Conservation (phyloP, 1,140 invertebrate genomes). For the Galleria mellonella region DNA sequence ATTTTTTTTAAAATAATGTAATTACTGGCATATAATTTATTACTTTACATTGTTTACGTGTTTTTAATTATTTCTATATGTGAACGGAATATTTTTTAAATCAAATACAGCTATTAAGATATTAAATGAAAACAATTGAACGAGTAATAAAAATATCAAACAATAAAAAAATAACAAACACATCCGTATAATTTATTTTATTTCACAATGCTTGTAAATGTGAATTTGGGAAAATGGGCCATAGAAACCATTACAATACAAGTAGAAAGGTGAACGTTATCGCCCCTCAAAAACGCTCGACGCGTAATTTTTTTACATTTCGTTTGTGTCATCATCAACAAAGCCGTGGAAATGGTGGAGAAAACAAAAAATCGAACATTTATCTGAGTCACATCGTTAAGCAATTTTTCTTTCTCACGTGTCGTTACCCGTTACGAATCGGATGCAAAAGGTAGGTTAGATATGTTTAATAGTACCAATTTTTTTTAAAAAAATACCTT, state of each 20-base stretch:
- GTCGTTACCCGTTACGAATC: too few species aligned
- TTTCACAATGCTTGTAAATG: neutral
- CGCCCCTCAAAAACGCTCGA: neutral
- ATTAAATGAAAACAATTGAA: too few species aligned
- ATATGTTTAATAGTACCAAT: too few species aligned
- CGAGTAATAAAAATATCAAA: neutral
- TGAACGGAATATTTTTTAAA: too few species aligned
- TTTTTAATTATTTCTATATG: too few species aligned
- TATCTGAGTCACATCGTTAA: neutral
- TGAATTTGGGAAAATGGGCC: neutral
- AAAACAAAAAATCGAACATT: too few species aligned
- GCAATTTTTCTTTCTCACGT: neutral
- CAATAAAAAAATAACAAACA: too few species aligned
- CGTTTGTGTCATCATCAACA: neutral
- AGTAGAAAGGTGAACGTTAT: conserved; percentile 2
- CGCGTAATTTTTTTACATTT: conserved; percentile 4
- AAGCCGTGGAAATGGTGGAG: too few species aligned
- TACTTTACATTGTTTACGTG: too few species aligned
- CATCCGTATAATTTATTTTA: conserved; percentile 2
- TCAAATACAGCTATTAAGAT: too few species aligned
- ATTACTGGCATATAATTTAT: too few species aligned
- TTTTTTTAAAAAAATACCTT: neutral
- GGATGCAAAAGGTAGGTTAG: neutral
- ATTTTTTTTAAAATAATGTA: too few species aligned
- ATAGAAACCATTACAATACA: neutral